phyloP scores from a whole-genome alignment of 1,140 invertebrate species.

The Apolygus lucorum region DNA sequence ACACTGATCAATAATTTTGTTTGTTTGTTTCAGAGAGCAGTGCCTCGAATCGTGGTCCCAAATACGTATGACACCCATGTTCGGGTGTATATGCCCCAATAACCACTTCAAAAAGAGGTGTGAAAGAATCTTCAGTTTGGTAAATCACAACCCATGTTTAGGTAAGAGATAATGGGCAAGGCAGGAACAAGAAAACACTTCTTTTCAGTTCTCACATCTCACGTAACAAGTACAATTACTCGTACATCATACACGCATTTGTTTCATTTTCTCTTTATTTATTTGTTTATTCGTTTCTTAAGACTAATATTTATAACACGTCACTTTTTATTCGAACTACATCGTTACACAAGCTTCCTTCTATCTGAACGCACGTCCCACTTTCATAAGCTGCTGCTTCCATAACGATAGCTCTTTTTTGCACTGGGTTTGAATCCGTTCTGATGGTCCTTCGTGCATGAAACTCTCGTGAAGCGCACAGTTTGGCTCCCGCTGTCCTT shows the following conservation, averaged over 20 bases:
- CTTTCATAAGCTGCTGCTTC: background rate
- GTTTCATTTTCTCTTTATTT: too few relatives aligned
- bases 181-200: background rate
- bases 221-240: background rate
- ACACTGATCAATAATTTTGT: conserved; percentile 15
- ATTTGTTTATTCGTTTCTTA: too few relatives aligned
- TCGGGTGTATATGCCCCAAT: conserved; percentile 83
- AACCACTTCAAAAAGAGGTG: conserved; percentile 78
- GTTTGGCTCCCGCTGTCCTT: background rate
- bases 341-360: background rate
- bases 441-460: conserved; percentile 1
- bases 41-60: conserved; percentile 78
- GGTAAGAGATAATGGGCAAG: conserved; percentile 53
- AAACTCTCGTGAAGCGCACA: background rate
- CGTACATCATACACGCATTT: conserved; percentile 13
- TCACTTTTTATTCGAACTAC: background rate
- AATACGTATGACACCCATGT: conserved; percentile 71
- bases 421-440: conserved; percentile 11
- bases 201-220: background rate
- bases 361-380: conserved; percentile 9
- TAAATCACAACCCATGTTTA: conserved; percentile 84
- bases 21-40: conserved; percentile 54
- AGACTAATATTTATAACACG: too few relatives aligned
- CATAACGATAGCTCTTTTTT: background rate
- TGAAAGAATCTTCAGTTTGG: conserved; percentile 71